phyloP scores from a whole-genome alignment of 2,888 invertebrate genomes.

The Ochlodes sylvanus region DNA sequence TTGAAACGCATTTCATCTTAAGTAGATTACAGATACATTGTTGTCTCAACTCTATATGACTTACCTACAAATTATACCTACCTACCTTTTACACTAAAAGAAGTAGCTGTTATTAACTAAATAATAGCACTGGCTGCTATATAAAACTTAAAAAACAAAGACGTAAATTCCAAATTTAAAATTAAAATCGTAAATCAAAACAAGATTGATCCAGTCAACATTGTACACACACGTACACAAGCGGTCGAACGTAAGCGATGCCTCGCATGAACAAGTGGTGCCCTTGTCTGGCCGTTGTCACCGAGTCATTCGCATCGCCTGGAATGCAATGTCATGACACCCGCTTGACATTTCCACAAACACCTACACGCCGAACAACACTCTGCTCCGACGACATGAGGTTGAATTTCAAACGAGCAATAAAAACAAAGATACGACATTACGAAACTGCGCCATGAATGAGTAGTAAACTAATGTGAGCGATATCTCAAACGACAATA shows the following conservation, averaged over 20 bases:
- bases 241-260: conserved; percentile 50
- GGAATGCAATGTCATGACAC: conserved; percentile 82
- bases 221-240: conserved; percentile 33
- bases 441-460: conserved; percentile 42
- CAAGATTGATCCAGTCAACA: conserved; percentile 39
- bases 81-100: no score
- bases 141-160: neutral
- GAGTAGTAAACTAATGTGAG: conserved; percentile 52
- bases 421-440: conserved; percentile 44
- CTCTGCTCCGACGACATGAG: conserved; percentile 36
- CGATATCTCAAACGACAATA: conserved; percentile 60
- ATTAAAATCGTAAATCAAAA: conserved; percentile 29
- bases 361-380: conserved; percentile 44
- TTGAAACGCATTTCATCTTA: no score
- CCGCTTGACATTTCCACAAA: conserved; percentile 52
- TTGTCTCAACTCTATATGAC: no score
- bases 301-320: conserved; percentile 79
- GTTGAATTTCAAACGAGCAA: conserved; percentile 34
- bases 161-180: conserved; percentile 23
- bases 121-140: neutral
- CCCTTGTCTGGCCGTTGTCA: conserved; percentile 83
- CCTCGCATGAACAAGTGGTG: conserved; percentile 67
- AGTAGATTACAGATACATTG: no score
- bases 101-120: no score
- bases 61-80: no score